These are phyloP conservation scores for Siniperca knerii DNA, from an alignment of 2,113 vertebrate genomes.

Conservation along the genomic window DNA sequence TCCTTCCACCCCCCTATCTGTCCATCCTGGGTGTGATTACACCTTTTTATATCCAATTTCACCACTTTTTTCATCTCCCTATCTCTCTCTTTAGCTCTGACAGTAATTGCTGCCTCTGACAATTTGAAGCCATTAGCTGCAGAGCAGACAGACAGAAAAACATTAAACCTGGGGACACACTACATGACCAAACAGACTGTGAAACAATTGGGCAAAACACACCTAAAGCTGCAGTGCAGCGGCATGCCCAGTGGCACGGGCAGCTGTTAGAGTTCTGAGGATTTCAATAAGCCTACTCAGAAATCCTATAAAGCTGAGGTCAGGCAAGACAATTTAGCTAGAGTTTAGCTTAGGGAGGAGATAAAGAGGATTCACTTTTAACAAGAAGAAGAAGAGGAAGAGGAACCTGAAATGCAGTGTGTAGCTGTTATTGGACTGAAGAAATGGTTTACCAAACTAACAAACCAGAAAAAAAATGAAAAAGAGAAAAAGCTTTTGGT, in stretches of 20 bases:
- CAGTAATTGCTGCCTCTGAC: constrained; percentile 46
- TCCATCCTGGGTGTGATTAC: constrained; percentile 11
- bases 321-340: constrained; percentile 36
- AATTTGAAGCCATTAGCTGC: constrained; percentile 29
- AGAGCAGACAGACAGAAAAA: constrained; percentile 6
- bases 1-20: not conserved
- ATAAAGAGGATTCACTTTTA: constrained; percentile 30
- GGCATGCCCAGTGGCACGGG: not conserved
- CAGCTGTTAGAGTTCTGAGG: constrained; percentile 28
- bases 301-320: constrained; percentile 41
- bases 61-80: constrained; percentile 3
- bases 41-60: constrained; percentile 31
- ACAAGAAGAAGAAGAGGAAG: constrained; percentile 16
- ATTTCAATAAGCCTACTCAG: constrained; percentile 41
- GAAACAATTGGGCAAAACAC: constrained; percentile 24
- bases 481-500: not conserved
- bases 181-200: constrained; percentile 20
- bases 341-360: constrained; percentile 35
- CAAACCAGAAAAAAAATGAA: not conserved
- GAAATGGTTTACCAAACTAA: not conserved
- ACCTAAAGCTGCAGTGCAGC: constrained; percentile 3
- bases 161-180: constrained; percentile 24
- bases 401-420: not conserved
- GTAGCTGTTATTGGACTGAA: not conserved
- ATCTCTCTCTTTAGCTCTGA: constrained; percentile 17